Evolutionary conservation across 2,113 vertebrate genomes (phyloP), one percentile per base, ranked within the genome.

Genomic region (Aegithalos caudatus): DNA sequence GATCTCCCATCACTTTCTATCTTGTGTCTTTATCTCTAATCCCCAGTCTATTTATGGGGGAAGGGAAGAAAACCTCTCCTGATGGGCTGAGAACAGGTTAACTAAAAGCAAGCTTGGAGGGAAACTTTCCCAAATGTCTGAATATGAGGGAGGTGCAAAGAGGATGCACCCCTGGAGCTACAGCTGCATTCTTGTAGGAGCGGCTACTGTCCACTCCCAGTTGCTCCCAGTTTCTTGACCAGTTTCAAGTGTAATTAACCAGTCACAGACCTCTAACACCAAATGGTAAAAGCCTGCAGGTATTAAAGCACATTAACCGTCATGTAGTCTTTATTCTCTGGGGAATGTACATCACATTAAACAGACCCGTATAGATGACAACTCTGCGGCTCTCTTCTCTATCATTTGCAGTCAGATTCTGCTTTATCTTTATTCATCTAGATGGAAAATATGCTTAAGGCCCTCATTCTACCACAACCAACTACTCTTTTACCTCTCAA

Each of bases 121-220:
- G 12, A 81, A 85, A 35, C n/a, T 48, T 57, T 19, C 17, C 35
- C 31, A 21, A 62, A 57, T 2, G 29, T 18, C n/a, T 51, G 48
- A 56, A 42, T 25, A 18, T 7, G 73, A 73, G 20, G 42, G 25
- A 20, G 10, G 48, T 28, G 22, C 33, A 6, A 65, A 72, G 19
- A 31, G 28, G 28, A n/a, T 7, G 6, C 24, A 3, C 5, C 12
- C 12, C 27, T 9, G 29, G 11, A 60, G 23, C 54, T 37, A 6
- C 31, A 74, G n/a, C 37, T 20, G 47, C 53, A 10, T 21, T 76
- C 16, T 8, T 77, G 35, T 3, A 35, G 14, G 48, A 56, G 25
- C 2, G 0, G 4, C n/a, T 33, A 1, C 14, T 15, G 28, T 1
- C 25, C 45, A 2, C 9, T 56, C 28, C 29, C 65, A 12, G 37